Percentiles rank a stretch among this genome's conserved stretches.
Conservation (phyloP, 2,888 invertebrate species). For the Nephrotoma appendiculata region DNA sequence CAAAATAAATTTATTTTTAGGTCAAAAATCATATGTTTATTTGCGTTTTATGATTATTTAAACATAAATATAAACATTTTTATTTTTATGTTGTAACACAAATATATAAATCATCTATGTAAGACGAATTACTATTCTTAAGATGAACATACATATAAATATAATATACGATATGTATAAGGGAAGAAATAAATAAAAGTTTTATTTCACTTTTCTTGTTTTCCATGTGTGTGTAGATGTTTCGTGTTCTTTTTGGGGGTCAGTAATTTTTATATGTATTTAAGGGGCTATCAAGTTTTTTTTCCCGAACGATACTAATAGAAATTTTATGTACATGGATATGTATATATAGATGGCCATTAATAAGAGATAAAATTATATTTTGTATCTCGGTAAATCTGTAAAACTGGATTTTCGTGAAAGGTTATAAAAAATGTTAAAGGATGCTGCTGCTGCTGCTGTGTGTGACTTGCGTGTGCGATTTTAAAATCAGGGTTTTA, state of each 20-base stretch:
- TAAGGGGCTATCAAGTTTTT: neutral
- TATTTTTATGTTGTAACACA: neutral
- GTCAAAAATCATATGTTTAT: conserved; percentile 12
- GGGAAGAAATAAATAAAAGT: neutral
- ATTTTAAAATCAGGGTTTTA: neutral
- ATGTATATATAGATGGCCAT: neutral
- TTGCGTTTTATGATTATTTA: neutral
- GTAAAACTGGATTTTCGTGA: neutral
- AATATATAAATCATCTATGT: neutral
- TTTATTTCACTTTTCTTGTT: neutral
- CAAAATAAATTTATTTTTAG: conserved; percentile 8
- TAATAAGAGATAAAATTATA: neutral
- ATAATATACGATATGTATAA: neutral
- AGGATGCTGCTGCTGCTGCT: neutral
- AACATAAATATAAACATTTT: neutral
- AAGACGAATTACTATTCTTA: neutral
- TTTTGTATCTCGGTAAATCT: neutral
- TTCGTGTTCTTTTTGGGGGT: neutral
- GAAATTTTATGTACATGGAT: neutral
- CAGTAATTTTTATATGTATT: neutral
- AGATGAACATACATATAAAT: neutral
- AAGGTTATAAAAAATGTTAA: neutral
- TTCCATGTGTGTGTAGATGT: neutral
- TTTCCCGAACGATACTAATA: neutral
- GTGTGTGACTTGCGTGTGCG: neutral